phyloP scores from a whole-genome alignment of 1,140 invertebrate genomes.

The Pararge aegeria region DNA sequence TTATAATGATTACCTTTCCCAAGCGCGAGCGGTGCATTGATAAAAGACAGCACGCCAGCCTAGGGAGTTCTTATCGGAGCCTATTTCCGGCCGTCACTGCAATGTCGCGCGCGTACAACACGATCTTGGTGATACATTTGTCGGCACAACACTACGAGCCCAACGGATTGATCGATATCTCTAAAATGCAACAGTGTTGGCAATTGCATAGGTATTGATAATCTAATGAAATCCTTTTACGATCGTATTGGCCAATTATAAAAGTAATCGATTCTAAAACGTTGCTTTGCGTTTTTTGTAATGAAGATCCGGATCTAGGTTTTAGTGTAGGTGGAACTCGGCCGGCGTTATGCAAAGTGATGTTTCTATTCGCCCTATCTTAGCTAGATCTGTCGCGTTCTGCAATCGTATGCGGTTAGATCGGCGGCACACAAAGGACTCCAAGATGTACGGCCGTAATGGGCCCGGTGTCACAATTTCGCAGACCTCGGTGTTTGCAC shows the following conservation, averaged over 20 bases:
- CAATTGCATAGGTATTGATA: conserved; percentile 58
- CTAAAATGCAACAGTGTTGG: conserved; percentile 45
- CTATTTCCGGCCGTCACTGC: conserved; percentile 74
- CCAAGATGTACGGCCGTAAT: conserved; percentile 69
- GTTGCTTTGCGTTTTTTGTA: conserved; percentile 19
- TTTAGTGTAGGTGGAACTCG: conserved; percentile 41
- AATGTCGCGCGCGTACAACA: conserved; percentile 53
- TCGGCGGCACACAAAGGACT: conserved; percentile 66
- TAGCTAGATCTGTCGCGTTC: conserved; percentile 61
- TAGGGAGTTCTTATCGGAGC: conserved; percentile 70
- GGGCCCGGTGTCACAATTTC: conserved; percentile 57
- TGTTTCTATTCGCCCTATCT: conserved; percentile 74
- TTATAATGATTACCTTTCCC: conserved; percentile 69
- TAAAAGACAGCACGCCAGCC: conserved; percentile 59
- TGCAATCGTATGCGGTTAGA: conserved; percentile 61
- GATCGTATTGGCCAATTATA: conserved; percentile 39
- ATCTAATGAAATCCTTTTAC: conserved; percentile 61
- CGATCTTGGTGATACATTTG: conserved; percentile 75
- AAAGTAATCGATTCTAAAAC: conserved; percentile 28
- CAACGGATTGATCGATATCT: conserved; percentile 59
- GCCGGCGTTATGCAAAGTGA: conserved; percentile 67
- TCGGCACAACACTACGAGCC: conserved; percentile 55
- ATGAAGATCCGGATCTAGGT: conserved; percentile 23
- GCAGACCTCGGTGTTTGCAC: conserved; percentile 35
- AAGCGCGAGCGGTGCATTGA: conserved; percentile 60